Evolutionary conservation across 35 echinoderm and acorn worm species (phyloP).

Genomic region (Ptychodera flava): DNA sequence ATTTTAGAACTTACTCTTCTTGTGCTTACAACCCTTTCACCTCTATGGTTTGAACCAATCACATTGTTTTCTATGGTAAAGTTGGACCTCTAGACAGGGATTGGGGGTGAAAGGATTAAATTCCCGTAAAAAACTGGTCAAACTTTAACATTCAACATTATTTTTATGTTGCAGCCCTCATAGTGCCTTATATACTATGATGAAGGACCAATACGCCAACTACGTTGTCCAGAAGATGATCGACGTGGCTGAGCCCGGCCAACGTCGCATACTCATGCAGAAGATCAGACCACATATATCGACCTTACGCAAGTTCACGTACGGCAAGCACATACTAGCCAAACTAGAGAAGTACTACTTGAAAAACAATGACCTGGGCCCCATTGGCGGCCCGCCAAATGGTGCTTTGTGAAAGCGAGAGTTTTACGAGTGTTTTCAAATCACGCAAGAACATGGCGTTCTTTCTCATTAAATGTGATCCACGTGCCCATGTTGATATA

Average conservation of each 20-base stretch:
- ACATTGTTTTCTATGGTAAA: too few relatives aligned
- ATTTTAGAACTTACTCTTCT: too few relatives aligned
- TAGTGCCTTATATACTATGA: slow-evolving; percentile 98
- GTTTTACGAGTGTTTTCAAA: neutral
- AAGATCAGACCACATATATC: slow-evolving; percentile 93
- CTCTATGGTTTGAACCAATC: too few relatives aligned
- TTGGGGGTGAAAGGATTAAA: too few relatives aligned
- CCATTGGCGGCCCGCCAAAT: slow-evolving; percentile 80
- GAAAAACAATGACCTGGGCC: slow-evolving; percentile 96
- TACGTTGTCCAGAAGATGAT: slow-evolving; percentile 99
- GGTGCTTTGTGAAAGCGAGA: slow-evolving; percentile 56
- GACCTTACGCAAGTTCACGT: slow-evolving; percentile 91
- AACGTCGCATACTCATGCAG: slow-evolving; percentile 92
- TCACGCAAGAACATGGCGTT: neutral
- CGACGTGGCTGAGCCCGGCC: slow-evolving; percentile 95
- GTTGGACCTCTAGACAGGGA: too few relatives aligned
- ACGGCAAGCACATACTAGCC: slow-evolving; percentile 99
- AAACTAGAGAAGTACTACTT: slow-evolving; percentile 99
- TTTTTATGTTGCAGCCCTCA: slow-evolving; percentile 29
- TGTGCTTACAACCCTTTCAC: too few relatives aligned
- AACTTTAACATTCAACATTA: too few relatives aligned
- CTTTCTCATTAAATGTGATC: neutral
- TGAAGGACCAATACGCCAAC: slow-evolving; percentile 99
- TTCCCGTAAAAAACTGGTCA: too few relatives aligned
- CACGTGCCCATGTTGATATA: neutral